Evolutionary conservation across 2,888 invertebrate species (phyloP), one percentile per base, ranked within the genome.

Genomic region (Deroplatys truncata): DNA sequence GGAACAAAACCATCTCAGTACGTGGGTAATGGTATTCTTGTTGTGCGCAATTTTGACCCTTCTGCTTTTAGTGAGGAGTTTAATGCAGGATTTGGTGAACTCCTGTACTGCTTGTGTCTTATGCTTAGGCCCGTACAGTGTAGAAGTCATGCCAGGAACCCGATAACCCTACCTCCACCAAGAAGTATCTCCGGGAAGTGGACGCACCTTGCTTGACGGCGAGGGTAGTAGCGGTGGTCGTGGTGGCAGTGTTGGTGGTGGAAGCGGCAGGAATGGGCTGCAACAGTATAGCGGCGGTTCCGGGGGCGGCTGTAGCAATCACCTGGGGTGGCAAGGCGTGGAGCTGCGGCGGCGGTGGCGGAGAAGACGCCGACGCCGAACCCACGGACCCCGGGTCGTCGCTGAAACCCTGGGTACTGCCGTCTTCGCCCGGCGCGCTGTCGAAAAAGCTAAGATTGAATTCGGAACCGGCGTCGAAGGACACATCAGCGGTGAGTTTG

Each of bases 391-490:
- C 96, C 82, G 95, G 95, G 93, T 95, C 56, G 56, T 72, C 95
- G 93, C 96, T 96, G 93, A 96, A 96, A 87, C 95, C 96, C 92
- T 96, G 96, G 13, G 95, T 95, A 91, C 95, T 96, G 92, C 95
- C 95, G 92, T 96, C 96, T 92, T 96, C 96, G 91, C 95, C 95
- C 91, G 94, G 94, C 56, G 56, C 56, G 25, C 3, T 72, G 93
- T 97, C 97, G 94, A 97, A 97, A 94, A 97, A 97, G 93, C 96
- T 95, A 92, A 97, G 95, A 93, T 97, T 96, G 93, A 97, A 97
- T 93, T 97, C 97, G 91, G 96, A 95, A 93, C 96, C 96, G 92
- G 96, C 96, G 93, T 96, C 97, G 94, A 97, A 96, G 92, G 95
- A 95, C 92, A 96, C 96, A 93, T 95, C 95, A 93, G 95, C 94